These are phyloP conservation scores for Eristalis pertinax DNA, from an alignment of 2,888 invertebrate genomes.

Conservation along the genomic window DNA sequence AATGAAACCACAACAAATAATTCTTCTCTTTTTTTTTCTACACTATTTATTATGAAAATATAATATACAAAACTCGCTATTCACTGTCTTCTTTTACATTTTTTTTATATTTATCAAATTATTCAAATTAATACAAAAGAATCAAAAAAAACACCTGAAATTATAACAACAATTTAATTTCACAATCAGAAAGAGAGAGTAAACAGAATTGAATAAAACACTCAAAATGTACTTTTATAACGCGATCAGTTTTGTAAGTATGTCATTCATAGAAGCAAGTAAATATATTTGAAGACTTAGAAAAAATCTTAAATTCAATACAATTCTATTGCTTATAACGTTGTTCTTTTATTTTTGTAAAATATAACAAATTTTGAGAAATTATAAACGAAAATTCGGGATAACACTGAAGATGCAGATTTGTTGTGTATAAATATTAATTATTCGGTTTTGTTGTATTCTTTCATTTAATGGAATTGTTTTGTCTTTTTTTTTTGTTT, in stretches of 20 bases:
- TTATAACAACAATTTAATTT: background rate
- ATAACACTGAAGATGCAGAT: constrained; percentile 20
- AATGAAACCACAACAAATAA: constrained; percentile 52
- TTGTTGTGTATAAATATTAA: constrained; percentile 51
- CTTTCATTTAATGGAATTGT: constrained; percentile 32
- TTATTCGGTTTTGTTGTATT: constrained; percentile 13
- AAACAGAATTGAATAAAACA: background rate
- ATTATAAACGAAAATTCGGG: background rate
- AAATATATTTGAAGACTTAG: background rate
- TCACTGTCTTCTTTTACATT: constrained; percentile 74
- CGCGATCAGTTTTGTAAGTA: background rate
- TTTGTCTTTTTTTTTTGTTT: constrained; percentile 16
- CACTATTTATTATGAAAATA: constrained; percentile 79
- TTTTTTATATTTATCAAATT: constrained; percentile 67
- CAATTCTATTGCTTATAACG: background rate
- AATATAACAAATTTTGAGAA: no score
- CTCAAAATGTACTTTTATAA: background rate
- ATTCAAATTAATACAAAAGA: constrained; percentile 34
- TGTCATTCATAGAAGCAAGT: background rate
- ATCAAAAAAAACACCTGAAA: constrained; percentile 1
- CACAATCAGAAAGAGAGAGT: background rate
- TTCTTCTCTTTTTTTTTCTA: constrained; percentile 75
- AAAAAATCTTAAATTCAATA: background rate
- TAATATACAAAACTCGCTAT: constrained; percentile 79
- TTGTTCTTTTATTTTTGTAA: no score